Evolutionary conservation across 2,113 vertebrate species (phyloP), one percentile per base, ranked within the genome.

Genomic region (Trogon surrucura): DNA sequence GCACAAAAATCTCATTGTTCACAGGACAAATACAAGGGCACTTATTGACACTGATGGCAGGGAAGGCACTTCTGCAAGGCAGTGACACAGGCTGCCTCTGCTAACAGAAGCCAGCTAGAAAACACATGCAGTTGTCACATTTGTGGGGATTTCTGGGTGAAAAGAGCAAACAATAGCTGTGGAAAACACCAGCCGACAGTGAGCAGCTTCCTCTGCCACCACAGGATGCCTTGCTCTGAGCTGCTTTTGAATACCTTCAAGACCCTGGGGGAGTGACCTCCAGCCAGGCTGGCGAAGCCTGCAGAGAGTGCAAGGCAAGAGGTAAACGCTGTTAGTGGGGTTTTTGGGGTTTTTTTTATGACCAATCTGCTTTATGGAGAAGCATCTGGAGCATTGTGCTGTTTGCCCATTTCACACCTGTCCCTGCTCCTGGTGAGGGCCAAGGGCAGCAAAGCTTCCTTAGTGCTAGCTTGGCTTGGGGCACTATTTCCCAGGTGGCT

Each of bases 1-100:
- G 48, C 73, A 97, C 96, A 97, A 97, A 92, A 95, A 90, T 53
- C 58, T 82, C 70, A 86, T 85, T 98, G 91, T 97, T 74, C 61
- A 27, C 38, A 45, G 73, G 88, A 91, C 74, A 96, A 96, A 96
- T 13, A 93, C 48, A 97, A 96, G 95, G 91, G 78, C 50, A 74
- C 85, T 94, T 88, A 96, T 29, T 96, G 95, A 96, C 38, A 21
- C 80, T 70, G 80, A 29, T 11, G 25, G 15, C 27, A 41, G 25
- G 78, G 48, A 74, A 84, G 70, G 80, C 69, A 84, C 30, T 69
- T 84, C 79, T 88, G 86, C 58, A 29, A 51, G 5, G 73, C 79
- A 92, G 66, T 26, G 34, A 85, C 72, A 95, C 67, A 85, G 69
- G 85, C 82, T 7, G 85, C 91, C 81, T 95, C 69, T 85, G 89